These are phyloP conservation scores for Campoplex nolae DNA, from an alignment of 2,888 invertebrate genomes.

Conservation along the genomic window DNA sequence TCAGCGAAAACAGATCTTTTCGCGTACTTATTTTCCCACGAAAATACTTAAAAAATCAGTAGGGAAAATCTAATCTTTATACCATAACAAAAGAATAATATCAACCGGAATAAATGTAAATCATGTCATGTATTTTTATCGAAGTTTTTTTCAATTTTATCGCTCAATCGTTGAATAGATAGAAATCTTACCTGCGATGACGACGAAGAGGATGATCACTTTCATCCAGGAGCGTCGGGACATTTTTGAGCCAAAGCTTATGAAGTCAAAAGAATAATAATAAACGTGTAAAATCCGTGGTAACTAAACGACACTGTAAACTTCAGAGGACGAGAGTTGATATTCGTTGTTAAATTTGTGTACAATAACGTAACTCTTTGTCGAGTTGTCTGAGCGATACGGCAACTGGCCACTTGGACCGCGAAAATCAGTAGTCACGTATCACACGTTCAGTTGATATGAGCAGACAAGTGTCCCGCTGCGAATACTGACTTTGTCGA, in stretches of 20 bases:
- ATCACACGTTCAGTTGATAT: neutral
- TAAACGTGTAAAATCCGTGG: neutral
- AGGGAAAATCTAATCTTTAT: neutral
- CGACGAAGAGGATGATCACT: constrained; percentile 73
- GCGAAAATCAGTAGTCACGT: constrained; percentile 14
- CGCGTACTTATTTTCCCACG: neutral
- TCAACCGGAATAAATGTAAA: neutral
- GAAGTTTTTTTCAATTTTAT: neutral
- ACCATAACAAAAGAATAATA: neutral
- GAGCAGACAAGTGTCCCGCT: neutral
- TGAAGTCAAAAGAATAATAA: neutral
- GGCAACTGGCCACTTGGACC: constrained; percentile 18
- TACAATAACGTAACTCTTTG: neutral
- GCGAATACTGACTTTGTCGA: constrained; percentile 7
- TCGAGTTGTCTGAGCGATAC: constrained; percentile 2
- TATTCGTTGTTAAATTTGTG: neutral
- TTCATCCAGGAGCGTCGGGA: constrained; percentile 78
- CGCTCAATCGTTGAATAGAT: neutral
- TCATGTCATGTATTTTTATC: neutral
- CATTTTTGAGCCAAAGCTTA: constrained; percentile 69
- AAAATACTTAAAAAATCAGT: neutral
- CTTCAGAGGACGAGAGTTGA: neutral
- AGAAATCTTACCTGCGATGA: constrained; percentile 76
- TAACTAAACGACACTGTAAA: neutral
- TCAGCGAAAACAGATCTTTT: too few relatives aligned